Conservation (phyloP, 2,113 vertebrate genomes). For the Setophaga coronata region DNA sequence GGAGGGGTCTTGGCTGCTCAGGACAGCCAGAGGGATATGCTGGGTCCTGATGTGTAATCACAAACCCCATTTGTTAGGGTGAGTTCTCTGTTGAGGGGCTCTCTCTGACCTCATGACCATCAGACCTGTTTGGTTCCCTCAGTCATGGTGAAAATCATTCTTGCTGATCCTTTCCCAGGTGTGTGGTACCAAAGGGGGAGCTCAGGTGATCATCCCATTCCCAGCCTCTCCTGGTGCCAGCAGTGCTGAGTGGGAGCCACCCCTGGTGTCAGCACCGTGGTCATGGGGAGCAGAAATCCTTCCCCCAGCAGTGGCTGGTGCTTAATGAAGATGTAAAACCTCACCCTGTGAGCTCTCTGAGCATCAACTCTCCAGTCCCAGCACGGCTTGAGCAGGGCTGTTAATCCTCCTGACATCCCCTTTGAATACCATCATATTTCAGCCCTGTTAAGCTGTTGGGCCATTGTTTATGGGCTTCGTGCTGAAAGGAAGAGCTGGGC, state of each 20-base stretch:
- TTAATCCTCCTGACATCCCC: constrained; percentile 44
- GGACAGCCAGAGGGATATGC: too few relatives aligned
- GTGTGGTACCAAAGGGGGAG: background rate
- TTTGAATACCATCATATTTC: constrained; percentile 47
- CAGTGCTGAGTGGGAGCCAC: accelerated
- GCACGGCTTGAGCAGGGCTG: background rate
- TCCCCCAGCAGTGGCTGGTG: background rate
- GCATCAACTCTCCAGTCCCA: background rate
- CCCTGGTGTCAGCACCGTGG: accelerated
- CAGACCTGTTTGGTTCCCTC: background rate
- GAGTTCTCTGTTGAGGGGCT: background rate
- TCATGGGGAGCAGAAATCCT: background rate
- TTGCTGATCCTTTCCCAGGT: background rate
- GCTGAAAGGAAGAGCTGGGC: constrained; percentile 21
- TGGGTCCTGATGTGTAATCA: background rate
- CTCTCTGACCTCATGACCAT: background rate
- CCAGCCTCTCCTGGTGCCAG: background rate
- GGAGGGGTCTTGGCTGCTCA: too few relatives aligned
- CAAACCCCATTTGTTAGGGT: background rate
- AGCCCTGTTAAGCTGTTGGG: constrained; percentile 23
- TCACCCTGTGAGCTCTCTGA: background rate
- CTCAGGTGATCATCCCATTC: accelerated
- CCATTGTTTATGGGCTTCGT: background rate
- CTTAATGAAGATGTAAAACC: background rate
- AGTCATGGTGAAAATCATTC: too few relatives aligned